Conservation (phyloP, 2,888 invertebrate genomes). For the Acrobasis suavella region DNA sequence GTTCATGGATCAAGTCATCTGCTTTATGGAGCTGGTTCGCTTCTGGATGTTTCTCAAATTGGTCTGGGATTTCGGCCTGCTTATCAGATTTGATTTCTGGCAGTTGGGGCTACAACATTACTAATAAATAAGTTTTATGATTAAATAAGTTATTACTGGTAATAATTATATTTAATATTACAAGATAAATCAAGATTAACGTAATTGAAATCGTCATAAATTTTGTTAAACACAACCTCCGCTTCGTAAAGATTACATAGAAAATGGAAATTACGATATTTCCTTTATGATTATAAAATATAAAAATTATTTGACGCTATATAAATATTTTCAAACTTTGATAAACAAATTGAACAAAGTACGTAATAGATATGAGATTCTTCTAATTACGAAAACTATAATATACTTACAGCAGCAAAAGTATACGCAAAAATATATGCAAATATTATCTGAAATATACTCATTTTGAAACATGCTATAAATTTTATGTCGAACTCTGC, state of each 20-base stretch:
- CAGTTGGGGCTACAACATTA: conserved; percentile 48
- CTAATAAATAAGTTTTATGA: not conserved
- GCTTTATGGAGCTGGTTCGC: not conserved
- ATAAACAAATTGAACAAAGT: too few species aligned
- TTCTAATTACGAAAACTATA: not conserved
- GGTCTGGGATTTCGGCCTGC: conserved; percentile 34
- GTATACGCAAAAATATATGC: not conserved
- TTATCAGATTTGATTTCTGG: conserved; percentile 48
- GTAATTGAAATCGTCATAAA: too few species aligned
- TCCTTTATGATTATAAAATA: too few species aligned
- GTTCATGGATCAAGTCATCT: not conserved
- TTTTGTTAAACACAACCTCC: too few species aligned
- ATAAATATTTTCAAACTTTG: too few species aligned
- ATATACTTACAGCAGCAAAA: conserved; percentile 22
- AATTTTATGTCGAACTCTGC: not conserved
- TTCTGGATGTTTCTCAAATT: conserved; percentile 37
- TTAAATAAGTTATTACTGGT: not conserved
- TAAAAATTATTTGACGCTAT: too few species aligned
- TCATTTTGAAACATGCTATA: conserved; percentile 20
- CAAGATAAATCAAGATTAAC: too few species aligned
- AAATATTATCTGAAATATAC: conserved; percentile 16
- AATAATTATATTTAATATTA: not conserved
- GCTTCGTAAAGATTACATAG: too few species aligned
- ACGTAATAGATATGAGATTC: too few species aligned
- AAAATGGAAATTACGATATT: too few species aligned